Percentiles rank a stretch among this genome's conserved stretches.
Evolutionary conservation across 2,113 vertebrate species (phyloP).

Genomic region (Montifringilla adamsi): DNA sequence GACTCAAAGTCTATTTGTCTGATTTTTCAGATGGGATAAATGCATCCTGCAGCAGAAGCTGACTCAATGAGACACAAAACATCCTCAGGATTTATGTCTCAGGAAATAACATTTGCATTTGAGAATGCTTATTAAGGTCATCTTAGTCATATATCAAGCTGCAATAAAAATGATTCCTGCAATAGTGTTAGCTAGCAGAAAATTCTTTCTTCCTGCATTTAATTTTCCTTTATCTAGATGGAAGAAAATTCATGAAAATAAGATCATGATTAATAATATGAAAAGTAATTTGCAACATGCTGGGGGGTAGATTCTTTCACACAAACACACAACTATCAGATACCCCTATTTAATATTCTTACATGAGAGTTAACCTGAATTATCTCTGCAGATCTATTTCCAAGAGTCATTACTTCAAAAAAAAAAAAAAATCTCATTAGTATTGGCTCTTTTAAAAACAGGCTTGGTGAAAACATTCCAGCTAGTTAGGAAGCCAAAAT

Average conservation of each 20-base stretch:
- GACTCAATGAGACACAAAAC: neutral
- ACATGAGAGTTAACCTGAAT: neutral
- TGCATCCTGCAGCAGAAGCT: neutral
- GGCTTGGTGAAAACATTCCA: constrained; percentile 44
- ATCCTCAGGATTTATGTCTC: neutral
- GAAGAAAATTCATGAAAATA: neutral
- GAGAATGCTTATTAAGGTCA: neutral
- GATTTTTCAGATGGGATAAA: neutral
- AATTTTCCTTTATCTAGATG: neutral
- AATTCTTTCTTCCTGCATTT: neutral
- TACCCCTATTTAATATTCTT: neutral
- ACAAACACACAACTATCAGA: neutral
- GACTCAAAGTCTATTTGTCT: neutral
- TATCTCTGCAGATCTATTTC: neutral
- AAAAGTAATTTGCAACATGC: neutral
- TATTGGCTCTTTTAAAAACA: constrained; percentile 21
- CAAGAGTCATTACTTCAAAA: neutral
- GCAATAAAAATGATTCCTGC: neutral
- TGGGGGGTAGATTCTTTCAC: neutral
- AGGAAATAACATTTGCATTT: neutral
- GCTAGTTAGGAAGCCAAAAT: constrained; percentile 33
- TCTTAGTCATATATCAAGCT: neutral
- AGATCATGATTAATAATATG: neutral
- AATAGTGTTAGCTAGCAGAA: neutral
- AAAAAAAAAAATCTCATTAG: constrained; percentile 13